phyloP scores from a whole-genome alignment of 2,113 vertebrate species.

The Nibea coibor region DNA sequence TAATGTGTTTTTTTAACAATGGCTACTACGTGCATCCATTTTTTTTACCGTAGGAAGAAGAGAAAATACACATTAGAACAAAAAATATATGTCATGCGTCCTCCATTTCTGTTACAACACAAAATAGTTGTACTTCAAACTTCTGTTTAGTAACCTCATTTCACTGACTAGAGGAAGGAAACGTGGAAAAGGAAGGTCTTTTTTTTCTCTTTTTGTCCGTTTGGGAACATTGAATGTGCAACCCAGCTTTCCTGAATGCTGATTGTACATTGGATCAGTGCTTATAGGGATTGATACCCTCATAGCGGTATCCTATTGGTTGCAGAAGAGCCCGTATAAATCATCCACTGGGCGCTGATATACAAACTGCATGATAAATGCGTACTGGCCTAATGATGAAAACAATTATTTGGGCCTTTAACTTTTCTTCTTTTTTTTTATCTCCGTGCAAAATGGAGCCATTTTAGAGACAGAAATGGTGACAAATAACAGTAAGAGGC shows the following conservation, averaged over 20 bases:
- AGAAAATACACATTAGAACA: slow-evolving; percentile 10
- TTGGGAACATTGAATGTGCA: slow-evolving; percentile 76
- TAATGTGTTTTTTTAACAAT: slow-evolving; percentile 45
- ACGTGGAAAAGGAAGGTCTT: background rate
- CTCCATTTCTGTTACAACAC: slow-evolving; percentile 16
- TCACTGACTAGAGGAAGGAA: background rate
- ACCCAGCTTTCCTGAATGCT: slow-evolving; percentile 66
- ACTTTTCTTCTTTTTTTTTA: slow-evolving; percentile 61
- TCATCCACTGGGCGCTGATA: slow-evolving; percentile 76
- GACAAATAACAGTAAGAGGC: slow-evolving; percentile 81
- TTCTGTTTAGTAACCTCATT: slow-evolving; percentile 13
- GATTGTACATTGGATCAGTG: slow-evolving; percentile 74
- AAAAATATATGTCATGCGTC: slow-evolving; percentile 12
- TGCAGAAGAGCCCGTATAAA: slow-evolving; percentile 77
- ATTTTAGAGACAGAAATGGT: slow-evolving; percentile 81
- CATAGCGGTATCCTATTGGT: slow-evolving; percentile 61
- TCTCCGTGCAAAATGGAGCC: slow-evolving; percentile 71
- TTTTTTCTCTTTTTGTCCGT: slow-evolving; percentile 27
- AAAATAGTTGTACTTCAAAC: background rate
- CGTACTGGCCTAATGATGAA: slow-evolving; percentile 75
- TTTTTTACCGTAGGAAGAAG: background rate
- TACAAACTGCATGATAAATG: slow-evolving; percentile 80
- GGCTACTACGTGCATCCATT: slow-evolving; percentile 13
- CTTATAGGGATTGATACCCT: slow-evolving; percentile 85
- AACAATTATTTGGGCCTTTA: slow-evolving; percentile 86